phyloP scores from a whole-genome alignment of 2,888 invertebrate genomes.

The Scaeva pyrastri region DNA sequence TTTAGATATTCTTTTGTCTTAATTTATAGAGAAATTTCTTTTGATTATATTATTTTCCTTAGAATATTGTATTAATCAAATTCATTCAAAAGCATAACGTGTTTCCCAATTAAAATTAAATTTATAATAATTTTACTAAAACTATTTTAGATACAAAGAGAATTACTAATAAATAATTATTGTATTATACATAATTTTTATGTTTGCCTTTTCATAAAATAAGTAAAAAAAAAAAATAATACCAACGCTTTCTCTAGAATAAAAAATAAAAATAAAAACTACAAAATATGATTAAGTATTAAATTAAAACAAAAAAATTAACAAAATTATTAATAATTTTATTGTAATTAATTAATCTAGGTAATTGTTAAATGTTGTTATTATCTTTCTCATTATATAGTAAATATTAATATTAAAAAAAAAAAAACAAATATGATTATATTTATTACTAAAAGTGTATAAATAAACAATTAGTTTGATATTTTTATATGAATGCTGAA shows the following conservation, averaged over 20 bases:
- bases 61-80: too few relatives aligned
- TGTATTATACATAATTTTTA: background rate
- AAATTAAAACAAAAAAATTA: slow-evolving; percentile 30
- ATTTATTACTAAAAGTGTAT: slow-evolving; percentile 18
- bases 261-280: background rate
- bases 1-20: too few relatives aligned
- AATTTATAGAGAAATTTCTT: too few relatives aligned
- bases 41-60: too few relatives aligned
- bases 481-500: slow-evolving; percentile 75
- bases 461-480: slow-evolving; percentile 66
- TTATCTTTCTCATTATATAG: slow-evolving; percentile 64
- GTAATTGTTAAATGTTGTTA: slow-evolving; percentile 74
- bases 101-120: too few relatives aligned
- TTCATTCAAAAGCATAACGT: too few relatives aligned
- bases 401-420: slow-evolving; percentile 1
- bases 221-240: slow-evolving; percentile 16
- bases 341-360: slow-evolving; percentile 70
- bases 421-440: slow-evolving; percentile 9
- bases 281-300: slow-evolving; percentile 45
- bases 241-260: slow-evolving; percentile 64
- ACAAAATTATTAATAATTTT: slow-evolving; percentile 34
- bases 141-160: too few relatives aligned
- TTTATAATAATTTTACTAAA: too few relatives aligned
- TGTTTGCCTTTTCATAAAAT: slow-evolving; percentile 44
- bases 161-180: background rate